These are phyloP conservation scores for Ptychobarbus kaznakovi DNA, from an alignment of 2,797 vertebrate genomes.

Conservation along the genomic window DNA sequence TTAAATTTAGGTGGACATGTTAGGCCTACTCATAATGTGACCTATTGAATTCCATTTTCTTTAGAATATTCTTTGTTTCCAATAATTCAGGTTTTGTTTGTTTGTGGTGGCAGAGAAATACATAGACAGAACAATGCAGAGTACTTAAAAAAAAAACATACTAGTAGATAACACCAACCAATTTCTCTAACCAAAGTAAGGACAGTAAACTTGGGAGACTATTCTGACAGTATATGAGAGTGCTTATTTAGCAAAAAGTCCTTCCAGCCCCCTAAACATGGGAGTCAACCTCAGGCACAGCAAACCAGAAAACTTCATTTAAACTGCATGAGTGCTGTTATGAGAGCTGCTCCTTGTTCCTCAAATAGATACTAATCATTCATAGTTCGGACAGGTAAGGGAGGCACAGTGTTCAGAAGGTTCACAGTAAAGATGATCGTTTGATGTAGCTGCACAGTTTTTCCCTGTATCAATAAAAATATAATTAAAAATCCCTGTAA, in stretches of 20 bases:
- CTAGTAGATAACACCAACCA: not conserved
- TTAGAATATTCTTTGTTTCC: not conserved
- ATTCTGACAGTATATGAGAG: not conserved
- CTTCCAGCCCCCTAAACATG: not conserved
- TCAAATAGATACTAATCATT: not conserved
- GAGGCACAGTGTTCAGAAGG: constrained; percentile 28
- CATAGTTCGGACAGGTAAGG: constrained; percentile 1
- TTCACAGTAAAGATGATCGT: constrained; percentile 35
- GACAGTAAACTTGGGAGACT: not conserved
- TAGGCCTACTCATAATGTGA: not conserved
- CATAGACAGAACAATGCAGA: not conserved
- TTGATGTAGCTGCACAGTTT: constrained; percentile 16
- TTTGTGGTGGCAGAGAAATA: not conserved
- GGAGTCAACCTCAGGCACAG: constrained; percentile 1
- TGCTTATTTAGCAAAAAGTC: not conserved
- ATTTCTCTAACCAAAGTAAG: not conserved
- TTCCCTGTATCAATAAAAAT: not conserved
- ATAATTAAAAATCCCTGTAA: not conserved
- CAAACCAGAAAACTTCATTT: not conserved
- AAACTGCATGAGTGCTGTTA: not conserved
- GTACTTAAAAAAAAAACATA: not conserved
- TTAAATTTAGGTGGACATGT: not conserved
- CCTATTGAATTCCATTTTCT: not conserved
- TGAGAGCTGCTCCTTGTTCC: not conserved
- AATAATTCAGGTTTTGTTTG: not conserved